phyloP scores from a whole-genome alignment of 2,888 invertebrate genomes.

The Drosophila neonasuta region DNA sequence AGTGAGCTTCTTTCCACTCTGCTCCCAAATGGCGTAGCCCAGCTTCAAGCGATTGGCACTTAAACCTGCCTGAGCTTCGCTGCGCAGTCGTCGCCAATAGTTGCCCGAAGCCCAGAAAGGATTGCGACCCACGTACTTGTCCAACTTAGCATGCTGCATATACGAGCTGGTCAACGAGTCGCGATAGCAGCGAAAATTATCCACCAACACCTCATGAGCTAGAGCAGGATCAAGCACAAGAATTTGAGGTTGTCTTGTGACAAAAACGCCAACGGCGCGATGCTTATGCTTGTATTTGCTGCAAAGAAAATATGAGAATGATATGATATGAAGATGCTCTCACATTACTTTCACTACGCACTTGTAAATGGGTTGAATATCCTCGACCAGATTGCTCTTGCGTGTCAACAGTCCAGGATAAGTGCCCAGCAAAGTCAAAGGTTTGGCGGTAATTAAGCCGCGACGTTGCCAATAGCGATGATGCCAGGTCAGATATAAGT shows the following conservation, averaged over 20 bases:
- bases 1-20: slow-evolving; percentile 58
- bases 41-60: slow-evolving; percentile 79
- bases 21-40: slow-evolving; percentile 65
- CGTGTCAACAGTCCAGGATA: slow-evolving; percentile 71
- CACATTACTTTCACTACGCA: slow-evolving; percentile 47
- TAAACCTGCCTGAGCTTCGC: slow-evolving; percentile 82
- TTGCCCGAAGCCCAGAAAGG: slow-evolving; percentile 82
- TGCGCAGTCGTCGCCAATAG: slow-evolving; percentile 83
- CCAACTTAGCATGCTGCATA: slow-evolving; percentile 77
- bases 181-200: slow-evolving; percentile 79
- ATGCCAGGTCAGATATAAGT: slow-evolving; percentile 75
- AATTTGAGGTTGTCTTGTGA: slow-evolving; percentile 78
- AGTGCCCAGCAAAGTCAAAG: slow-evolving; percentile 80
- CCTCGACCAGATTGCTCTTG: slow-evolving; percentile 74
- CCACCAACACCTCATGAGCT: slow-evolving; percentile 80
- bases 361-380: slow-evolving; percentile 81
- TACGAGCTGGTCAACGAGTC: slow-evolving; percentile 73
- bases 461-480: slow-evolving; percentile 81
- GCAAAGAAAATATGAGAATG: neutral
- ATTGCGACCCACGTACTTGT: slow-evolving; percentile 82
- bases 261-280: slow-evolving; percentile 81
- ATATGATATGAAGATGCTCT: neutral
- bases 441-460: slow-evolving; percentile 80
- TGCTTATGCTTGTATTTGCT: slow-evolving; percentile 77
- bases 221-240: slow-evolving; percentile 81